Conservation (phyloP, 1,140 invertebrate genomes). For the Bombus huntii region DNA sequence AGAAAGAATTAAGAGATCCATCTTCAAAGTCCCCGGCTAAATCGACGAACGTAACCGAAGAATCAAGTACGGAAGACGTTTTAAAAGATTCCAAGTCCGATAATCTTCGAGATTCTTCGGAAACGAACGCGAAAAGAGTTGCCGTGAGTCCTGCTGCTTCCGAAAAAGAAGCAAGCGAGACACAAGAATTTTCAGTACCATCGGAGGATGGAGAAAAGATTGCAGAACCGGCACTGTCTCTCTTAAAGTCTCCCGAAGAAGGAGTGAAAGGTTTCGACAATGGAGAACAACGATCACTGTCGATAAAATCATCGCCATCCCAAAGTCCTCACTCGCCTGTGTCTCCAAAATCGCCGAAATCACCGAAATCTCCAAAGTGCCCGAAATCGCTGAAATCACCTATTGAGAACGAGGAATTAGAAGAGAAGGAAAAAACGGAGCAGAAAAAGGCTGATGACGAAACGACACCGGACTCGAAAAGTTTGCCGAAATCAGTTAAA, state of each 20-base stretch:
- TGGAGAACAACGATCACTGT: slow-evolving; percentile 71
- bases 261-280: slow-evolving; percentile 75
- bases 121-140: not conserved
- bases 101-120: not conserved
- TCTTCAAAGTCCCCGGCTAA: not conserved
- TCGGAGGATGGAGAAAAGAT: slow-evolving; percentile 17
- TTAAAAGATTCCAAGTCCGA: not conserved
- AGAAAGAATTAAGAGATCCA: not conserved
- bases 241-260: slow-evolving; percentile 27
- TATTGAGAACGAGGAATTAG: slow-evolving; percentile 22
- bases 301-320: slow-evolving; percentile 54
- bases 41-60: not conserved
- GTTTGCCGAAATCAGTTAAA: slow-evolving; percentile 23
- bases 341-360: slow-evolving; percentile 58
- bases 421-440: slow-evolving; percentile 56
- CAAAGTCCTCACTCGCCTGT: slow-evolving; percentile 47
- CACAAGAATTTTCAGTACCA: not conserved
- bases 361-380: slow-evolving; percentile 33
- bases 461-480: not conserved
- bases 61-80: not conserved
- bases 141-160: not conserved
- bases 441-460: slow-evolving; percentile 26
- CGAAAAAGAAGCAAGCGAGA: not conserved
- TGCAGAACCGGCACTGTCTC: slow-evolving; percentile 20
- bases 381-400: slow-evolving; percentile 32